Percentiles rank a stretch among this genome's conserved stretches.
phyloP scores from a whole-genome alignment of 1,140 invertebrate genomes.

The Brachionus angularis region DNA sequence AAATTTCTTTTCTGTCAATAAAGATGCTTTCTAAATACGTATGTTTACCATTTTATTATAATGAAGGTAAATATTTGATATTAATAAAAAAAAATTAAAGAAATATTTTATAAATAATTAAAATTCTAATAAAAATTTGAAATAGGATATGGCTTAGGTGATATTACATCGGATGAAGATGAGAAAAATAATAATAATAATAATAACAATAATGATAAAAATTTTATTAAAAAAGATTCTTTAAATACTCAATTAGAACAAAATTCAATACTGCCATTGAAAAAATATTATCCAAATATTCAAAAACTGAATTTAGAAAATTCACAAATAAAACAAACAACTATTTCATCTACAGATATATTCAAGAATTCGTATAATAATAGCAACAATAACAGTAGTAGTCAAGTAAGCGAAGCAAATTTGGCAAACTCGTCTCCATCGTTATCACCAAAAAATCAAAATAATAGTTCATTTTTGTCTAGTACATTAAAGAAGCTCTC shows the following conservation, averaged over 20 bases:
- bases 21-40: constrained; percentile 31
- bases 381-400: too few species aligned
- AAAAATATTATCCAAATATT: constrained; percentile 30
- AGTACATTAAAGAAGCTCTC: constrained; percentile 16
- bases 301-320: constrained; percentile 10
- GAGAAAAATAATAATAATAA: neutral
- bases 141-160: constrained; percentile 16
- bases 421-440: neutral
- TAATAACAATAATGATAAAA: too few species aligned
- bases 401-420: too few species aligned
- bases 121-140: neutral
- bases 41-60: constrained; percentile 35
- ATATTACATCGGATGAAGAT: constrained; percentile 24
- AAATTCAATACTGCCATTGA: constrained; percentile 14
- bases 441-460: neutral
- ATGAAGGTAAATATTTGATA: constrained; percentile 11
- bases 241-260: neutral
- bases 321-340: constrained; percentile 2
- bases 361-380: too few species aligned
- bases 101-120: neutral
- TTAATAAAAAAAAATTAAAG: neutral
- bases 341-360: constrained; percentile 24
- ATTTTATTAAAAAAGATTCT: too few species aligned
- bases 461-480: constrained; percentile 13
- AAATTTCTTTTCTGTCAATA: too few species aligned